Base-by-base conservation (phyloP, 2,797 vertebrate species). In the Coendou prehensilis region DNA sequence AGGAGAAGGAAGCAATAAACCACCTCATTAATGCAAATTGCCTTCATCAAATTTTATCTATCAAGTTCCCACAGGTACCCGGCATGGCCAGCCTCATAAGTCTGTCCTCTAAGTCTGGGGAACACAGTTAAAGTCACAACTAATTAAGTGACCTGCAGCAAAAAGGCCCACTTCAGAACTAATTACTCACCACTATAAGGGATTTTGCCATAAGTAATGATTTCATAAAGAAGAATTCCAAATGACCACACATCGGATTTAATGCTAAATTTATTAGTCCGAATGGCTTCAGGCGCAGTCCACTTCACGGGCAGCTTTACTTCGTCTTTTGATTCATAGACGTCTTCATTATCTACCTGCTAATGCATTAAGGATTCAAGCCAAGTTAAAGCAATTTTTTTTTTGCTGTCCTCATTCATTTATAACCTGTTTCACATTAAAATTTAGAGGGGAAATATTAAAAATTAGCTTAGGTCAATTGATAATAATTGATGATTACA, bases 161-260 rank as follows among this genome's bases (percentile, higher is more conserved):
- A 80, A 96, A 97, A 94, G 59, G 26, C 41, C 63, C 90, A 75
- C 64, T 97, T 95, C 64, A 92, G 69, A 82, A 95, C 85, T 89
- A 97, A 96, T 93, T 67, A 98, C 99, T 99, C 98, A 99, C 99
- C 98, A 96, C 98, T 98, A 37, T 99, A 99, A 10, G 99, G 99
- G 98, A 98, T 99, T 98, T 99, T 98, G 93, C 99, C 99, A 1
- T 99, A 99, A 30, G 99, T 99, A 97, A 99, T 98, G 98, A 99
- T 99, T 99, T 99, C 99, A 97, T 99, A 99, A 83, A 99, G 98
- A 95, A 99, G 98, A 97, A 99, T 98, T 75, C 99, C 99, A 97
- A 99, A 99, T 41, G 99, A 99, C 99, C 99, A 99, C 61, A 99
- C 98, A 61, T 99, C 99, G 0, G 99, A 99, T 97, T 99, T 99